Evolutionary conservation across 2,797 vertebrate genomes (phyloP), one percentile per base, ranked within the genome.

Genomic region (Macrochelys suwanniensis): DNA sequence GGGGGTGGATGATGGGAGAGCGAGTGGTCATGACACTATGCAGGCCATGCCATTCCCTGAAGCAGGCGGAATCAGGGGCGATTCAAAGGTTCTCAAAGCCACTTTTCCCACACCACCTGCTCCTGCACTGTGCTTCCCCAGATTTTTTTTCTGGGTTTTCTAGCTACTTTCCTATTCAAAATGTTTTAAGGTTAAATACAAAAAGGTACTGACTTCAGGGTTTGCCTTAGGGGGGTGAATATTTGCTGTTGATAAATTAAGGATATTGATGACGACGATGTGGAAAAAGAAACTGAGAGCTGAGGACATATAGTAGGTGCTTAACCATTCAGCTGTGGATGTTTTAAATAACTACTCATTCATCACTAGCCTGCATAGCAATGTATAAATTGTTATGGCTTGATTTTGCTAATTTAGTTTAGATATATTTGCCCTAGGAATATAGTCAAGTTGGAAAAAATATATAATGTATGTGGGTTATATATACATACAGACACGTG

Each of bases 361-460:
- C 26, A 76, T 65, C 90, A 92, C 54, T 82, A 56, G 49, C 76
- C 5, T 56, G 86, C 47, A 25, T 23, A 31, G 5, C 53, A 23
- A 25, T 33, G 19, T 8, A 82, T 50, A 49, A 21, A 82, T 53
- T 56, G 7, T 23, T 42, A 10, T 26, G 80, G 23, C n/a, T 77
- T 11, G 4, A 33, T 79, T 88, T 91, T 61, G 51, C 93, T 89
- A 54, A 61, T 77, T 92, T 80, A 56, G 76, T 80, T 80, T 54
- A 2, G 2, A 61, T 56, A 26, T 1, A 7, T 68, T 83, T 84
- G 81, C 57, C 82, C 23, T 77, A 88, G 95, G 95, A 83, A 89
- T 90, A 53, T 65, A n/a, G 95, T 96, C 90, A 84, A 88, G 19
- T 77, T 91, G 86, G 76, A 96, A 92, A 94, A 94, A 37, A 68